Evolutionary conservation across 1,140 invertebrate species (phyloP).

Genomic region (Halyomorpha halys): DNA sequence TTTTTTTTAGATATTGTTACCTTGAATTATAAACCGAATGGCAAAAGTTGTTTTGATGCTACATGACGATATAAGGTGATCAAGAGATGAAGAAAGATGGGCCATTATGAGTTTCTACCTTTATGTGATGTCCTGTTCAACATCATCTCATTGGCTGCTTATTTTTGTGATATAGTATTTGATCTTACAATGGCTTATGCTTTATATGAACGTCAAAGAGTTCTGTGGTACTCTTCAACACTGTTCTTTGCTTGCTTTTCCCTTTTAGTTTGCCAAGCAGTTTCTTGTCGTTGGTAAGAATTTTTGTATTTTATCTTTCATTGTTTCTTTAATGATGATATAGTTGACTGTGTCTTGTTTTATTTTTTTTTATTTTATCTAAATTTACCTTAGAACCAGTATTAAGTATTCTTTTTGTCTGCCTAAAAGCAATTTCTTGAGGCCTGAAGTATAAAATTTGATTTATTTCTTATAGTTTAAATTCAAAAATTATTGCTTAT

Average conservation of each 20-base stretch:
- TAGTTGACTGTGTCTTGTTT: too few species aligned
- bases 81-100: constrained; percentile 19
- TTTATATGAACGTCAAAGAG: constrained; percentile 52
- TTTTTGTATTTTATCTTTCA: too few species aligned
- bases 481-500: too few species aligned
- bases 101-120: constrained; percentile 55
- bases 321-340: too few species aligned
- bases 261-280: not conserved
- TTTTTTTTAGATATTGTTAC: not conserved
- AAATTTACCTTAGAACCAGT: too few species aligned
- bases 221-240: constrained; percentile 48
- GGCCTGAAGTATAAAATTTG: too few species aligned
- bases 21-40: not conserved
- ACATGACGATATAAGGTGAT: not conserved
- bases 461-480: too few species aligned
- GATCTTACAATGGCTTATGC: constrained; percentile 76
- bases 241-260: constrained; percentile 46
- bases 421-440: too few species aligned
- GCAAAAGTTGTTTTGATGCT: not conserved
- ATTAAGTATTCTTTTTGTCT: too few species aligned
- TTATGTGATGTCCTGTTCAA: constrained; percentile 84
- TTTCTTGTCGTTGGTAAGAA: constrained; percentile 7
- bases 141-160: constrained; percentile 78
- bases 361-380: too few species aligned
- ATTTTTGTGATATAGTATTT: constrained; percentile 85